Percentiles rank a stretch among this genome's conserved stretches.
Evolutionary conservation across 2,113 vertebrate species (phyloP).

Genomic region (Dermatemys mawii): DNA sequence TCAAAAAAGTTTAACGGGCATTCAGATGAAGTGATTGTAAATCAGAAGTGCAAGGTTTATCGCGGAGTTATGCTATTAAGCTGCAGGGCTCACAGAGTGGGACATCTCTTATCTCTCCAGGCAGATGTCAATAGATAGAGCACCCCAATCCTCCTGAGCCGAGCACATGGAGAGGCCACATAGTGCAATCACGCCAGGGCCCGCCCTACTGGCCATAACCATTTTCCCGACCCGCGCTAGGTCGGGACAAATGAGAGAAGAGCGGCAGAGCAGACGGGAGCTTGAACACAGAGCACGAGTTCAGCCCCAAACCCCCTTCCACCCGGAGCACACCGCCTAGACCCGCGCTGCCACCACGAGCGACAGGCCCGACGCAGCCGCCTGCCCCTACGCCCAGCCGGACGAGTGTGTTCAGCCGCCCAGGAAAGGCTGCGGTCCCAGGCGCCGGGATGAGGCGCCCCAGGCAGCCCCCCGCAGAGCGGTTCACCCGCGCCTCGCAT

Average conservation of each 20-base stretch:
- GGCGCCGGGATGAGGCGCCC: neutral
- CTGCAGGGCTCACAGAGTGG: slow-evolving; percentile 27
- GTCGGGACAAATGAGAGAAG: accelerated
- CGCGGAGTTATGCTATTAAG: neutral
- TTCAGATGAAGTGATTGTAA: slow-evolving; percentile 10
- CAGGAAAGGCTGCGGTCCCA: neutral
- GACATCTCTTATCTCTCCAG: slow-evolving; percentile 8
- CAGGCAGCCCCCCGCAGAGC: neutral
- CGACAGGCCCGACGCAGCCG: too few relatives aligned
- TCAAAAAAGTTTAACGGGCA: slow-evolving; percentile 2
- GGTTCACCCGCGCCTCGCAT: too few relatives aligned
- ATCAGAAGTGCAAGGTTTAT: neutral
- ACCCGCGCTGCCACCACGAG: too few relatives aligned
- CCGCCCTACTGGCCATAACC: neutral
- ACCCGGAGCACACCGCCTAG: too few relatives aligned
- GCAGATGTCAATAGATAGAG: slow-evolving; percentile 20
- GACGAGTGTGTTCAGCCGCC: too few relatives aligned
- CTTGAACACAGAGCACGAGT: neutral
- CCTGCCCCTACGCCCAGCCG: neutral
- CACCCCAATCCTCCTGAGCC: slow-evolving; percentile 32
- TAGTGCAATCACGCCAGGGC: slow-evolving; percentile 11
- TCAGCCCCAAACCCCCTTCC: neutral
- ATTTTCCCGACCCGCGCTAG: neutral
- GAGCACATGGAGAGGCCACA: slow-evolving; percentile 66
- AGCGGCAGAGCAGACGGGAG: too few relatives aligned